A percentile compares a stretch with the other conserved stretches of the same genome.
phyloP scores from a whole-genome alignment of 2,113 vertebrate species.

The Tetrao urogallus region DNA sequence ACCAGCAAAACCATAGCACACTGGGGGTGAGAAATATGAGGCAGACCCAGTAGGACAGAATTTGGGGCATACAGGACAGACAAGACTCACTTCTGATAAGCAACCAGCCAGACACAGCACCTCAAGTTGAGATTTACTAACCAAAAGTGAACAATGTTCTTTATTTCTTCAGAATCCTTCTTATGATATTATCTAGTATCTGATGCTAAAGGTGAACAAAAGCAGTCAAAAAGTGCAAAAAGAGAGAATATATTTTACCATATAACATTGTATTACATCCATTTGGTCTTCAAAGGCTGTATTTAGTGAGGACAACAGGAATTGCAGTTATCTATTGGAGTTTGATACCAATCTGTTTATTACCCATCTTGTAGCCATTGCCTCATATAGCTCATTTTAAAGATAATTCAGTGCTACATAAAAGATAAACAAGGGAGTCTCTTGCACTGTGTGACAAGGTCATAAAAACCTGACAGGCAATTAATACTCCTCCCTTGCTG shows the following conservation, averaged over 20 bases:
- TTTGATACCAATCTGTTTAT: slow-evolving; percentile 29
- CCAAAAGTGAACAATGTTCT: background rate
- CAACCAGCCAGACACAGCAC: background rate
- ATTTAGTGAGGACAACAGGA: background rate
- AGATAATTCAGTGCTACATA: background rate
- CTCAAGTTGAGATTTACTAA: background rate
- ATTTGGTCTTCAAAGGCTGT: background rate
- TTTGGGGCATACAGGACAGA: background rate
- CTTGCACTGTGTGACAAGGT: slow-evolving; percentile 10
- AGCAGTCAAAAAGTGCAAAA: background rate
- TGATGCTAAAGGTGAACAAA: background rate
- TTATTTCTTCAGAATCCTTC: background rate
- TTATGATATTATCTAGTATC: background rate
- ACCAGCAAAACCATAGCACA: background rate
- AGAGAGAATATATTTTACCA: background rate
- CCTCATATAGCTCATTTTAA: background rate
- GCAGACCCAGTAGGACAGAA: background rate
- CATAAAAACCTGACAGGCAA: slow-evolving; percentile 25
- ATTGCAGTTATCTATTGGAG: background rate
- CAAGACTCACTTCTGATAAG: background rate
- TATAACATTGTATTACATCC: background rate
- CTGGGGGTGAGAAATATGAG: background rate
- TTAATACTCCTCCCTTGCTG: background rate
- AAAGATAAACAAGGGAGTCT: background rate
- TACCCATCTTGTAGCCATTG: slow-evolving; percentile 9